phyloP scores from a whole-genome alignment of 2,888 invertebrate genomes.

The Campoletis raptor region DNA sequence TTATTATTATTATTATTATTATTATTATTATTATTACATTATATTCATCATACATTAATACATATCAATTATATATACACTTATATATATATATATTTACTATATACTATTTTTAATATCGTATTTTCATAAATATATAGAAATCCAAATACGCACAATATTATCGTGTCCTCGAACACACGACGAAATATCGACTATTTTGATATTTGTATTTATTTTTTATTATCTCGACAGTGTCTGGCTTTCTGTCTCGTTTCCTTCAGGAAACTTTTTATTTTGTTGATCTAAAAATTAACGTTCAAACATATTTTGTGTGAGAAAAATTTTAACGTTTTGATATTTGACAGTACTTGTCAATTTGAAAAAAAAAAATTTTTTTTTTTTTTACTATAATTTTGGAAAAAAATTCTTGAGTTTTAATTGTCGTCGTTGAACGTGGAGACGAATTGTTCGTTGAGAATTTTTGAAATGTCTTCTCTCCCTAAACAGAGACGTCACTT shows the following conservation, averaged over 20 bases:
- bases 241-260: conserved; percentile 1
- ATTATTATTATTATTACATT: conserved; percentile 45
- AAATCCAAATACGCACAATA: conserved; percentile 50
- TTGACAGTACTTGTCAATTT: not conserved
- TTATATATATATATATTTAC: conserved; percentile 41
- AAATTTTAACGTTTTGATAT: not conserved
- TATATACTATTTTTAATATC: conserved; percentile 44
- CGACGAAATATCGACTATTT: conserved; percentile 36
- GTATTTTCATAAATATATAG: conserved; percentile 57
- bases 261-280: not conserved
- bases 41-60: not conserved
- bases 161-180: conserved; percentile 44
- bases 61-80: conserved; percentile 14
- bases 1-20: conserved; percentile 50
- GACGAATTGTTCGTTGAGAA: not conserved
- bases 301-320: not conserved
- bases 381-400: not conserved
- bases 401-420: not conserved
- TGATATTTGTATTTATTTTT: conserved; percentile 20
- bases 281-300: not conserved
- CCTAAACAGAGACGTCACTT: too few species aligned
- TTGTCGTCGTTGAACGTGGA: not conserved
- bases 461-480: not conserved
- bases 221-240: not conserved
- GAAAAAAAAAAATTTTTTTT: not conserved